phyloP scores from a whole-genome alignment of 2,797 vertebrate species.

The Oreochromis mossambicus region DNA sequence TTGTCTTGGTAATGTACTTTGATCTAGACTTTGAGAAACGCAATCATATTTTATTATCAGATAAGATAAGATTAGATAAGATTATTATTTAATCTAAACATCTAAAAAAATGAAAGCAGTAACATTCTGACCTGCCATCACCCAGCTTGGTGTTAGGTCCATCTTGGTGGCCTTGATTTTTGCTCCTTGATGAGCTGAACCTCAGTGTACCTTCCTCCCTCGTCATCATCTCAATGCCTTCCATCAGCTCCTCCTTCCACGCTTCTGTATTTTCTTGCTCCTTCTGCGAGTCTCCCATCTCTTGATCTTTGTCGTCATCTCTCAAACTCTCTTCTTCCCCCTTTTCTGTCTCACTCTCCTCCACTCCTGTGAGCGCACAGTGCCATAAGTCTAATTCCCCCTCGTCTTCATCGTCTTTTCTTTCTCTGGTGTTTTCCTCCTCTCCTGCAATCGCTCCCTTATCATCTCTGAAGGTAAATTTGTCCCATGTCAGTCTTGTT shows the following conservation, averaged over 20 bases:
- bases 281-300: background rate
- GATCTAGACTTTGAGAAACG: background rate
- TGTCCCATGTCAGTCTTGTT: background rate
- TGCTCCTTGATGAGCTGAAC: conserved; percentile 67
- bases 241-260: background rate
- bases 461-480: background rate
- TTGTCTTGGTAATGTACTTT: background rate
- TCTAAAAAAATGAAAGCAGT: background rate
- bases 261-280: background rate
- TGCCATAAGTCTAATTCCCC: conserved; percentile 32
- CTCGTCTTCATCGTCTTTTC: background rate
- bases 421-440: background rate
- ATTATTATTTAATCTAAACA: background rate
- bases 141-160: conserved; percentile 68
- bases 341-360: background rate
- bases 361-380: background rate
- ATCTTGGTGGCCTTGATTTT: conserved; percentile 72
- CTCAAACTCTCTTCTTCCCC: background rate
- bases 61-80: background rate
- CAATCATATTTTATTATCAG: background rate
- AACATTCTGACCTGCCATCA: conserved; percentile 79
- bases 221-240: background rate
- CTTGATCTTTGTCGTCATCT: background rate
- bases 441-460: background rate
- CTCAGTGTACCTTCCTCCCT: conserved; percentile 15